Conservation (phyloP, 2,113 vertebrate genomes). For the Lathamus discolor region DNA sequence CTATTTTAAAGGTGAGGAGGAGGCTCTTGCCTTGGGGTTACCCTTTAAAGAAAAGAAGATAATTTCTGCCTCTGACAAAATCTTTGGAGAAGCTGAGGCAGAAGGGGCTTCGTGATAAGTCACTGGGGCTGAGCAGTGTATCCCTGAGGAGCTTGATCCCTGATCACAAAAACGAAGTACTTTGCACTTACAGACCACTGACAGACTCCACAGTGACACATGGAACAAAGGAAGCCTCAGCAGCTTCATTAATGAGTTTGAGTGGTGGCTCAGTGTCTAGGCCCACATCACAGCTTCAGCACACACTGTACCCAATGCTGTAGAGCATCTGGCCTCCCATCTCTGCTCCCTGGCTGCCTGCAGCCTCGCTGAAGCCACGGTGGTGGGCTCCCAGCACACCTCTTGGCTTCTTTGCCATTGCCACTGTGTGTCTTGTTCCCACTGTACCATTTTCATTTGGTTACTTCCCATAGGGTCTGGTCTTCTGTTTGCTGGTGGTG, state of each 20-base stretch:
- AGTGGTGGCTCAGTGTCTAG: not conserved
- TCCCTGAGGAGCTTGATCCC: not conserved
- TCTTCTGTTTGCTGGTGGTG: not conserved
- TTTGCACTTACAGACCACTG: not conserved
- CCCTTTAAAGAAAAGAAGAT: not conserved
- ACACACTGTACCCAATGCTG: not conserved
- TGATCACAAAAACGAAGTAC: not conserved
- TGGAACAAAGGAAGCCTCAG: not conserved
- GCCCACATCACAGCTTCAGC: not conserved
- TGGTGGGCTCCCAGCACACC: not conserved
- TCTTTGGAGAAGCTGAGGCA: not conserved
- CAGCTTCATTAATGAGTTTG: not conserved
- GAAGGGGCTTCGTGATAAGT: not conserved
- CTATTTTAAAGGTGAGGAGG: not conserved
- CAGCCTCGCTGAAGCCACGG: not conserved
- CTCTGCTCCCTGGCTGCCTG: not conserved
- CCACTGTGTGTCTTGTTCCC: rapidly evolving
- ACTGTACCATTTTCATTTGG: not conserved
- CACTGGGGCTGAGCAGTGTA: not conserved
- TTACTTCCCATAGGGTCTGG: not conserved
- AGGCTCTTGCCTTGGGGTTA: not conserved
- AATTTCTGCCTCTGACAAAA: too few species aligned
- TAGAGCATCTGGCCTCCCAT: not conserved
- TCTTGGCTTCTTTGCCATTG: rapidly evolving
- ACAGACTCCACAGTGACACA: rapidly evolving